Conservation (phyloP, 1,140 invertebrate genomes). For the Tribolium castaneum region DNA sequence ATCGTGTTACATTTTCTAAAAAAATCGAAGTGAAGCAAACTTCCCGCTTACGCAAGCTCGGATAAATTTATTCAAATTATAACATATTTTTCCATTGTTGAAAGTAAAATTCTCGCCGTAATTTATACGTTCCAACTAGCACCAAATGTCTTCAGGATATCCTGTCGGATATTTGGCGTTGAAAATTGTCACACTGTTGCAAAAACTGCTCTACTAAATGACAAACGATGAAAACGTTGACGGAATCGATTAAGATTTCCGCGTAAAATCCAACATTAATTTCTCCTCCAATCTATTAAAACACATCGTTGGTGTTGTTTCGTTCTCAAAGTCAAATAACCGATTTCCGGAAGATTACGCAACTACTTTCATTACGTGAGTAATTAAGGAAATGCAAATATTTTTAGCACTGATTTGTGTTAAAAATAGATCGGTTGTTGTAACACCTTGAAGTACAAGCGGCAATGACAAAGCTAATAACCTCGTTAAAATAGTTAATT, state of each 20-base stretch:
- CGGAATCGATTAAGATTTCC: slow-evolving; percentile 27
- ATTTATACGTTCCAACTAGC: background rate
- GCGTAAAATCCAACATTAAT: background rate
- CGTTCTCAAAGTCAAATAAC: background rate
- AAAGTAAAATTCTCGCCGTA: background rate
- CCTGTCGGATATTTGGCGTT: background rate
- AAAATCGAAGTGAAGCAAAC: background rate
- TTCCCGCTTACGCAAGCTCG: background rate
- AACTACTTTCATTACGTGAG: background rate
- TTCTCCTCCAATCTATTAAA: slow-evolving; percentile 20
- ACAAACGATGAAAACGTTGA: background rate
- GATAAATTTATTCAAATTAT: background rate
- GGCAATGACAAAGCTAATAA: slow-evolving; percentile 12
- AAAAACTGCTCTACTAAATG: background rate
- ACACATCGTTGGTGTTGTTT: background rate
- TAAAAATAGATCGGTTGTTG: too few species aligned
- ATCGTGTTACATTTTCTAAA: background rate
- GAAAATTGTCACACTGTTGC: slow-evolving; percentile 1
- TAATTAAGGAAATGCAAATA: slow-evolving; percentile 4
- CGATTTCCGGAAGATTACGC: background rate
- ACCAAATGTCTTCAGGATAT: slow-evolving; percentile 10
- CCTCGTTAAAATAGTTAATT: background rate
- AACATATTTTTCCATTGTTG: background rate
- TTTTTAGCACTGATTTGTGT: background rate
- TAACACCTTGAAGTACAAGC: background rate